Base-by-base conservation (phyloP, 2,888 invertebrate genomes). In the Chymomyza procnemis region DNA sequence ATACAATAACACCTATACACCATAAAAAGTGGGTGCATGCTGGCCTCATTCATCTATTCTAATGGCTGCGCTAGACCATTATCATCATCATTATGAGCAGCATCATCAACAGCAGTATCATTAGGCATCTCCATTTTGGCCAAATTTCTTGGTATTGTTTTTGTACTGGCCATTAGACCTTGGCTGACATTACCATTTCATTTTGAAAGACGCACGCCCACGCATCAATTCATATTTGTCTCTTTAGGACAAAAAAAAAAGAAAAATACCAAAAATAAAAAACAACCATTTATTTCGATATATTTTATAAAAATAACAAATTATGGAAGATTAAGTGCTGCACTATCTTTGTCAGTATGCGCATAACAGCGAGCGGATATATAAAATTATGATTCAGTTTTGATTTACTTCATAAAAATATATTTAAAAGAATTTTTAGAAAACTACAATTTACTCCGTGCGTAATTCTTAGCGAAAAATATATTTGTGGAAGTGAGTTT, bases 281-380 rank as follows among this genome's bases (percentile, higher is more conserved):
- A 50, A 50, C 18, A 52, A 52, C 9, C 8, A 21, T 14, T 21
- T 21, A 54, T 14, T 18, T 21, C 18, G 67, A 61, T 70, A 60
- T 76, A 67, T 72, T 70, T 58, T 76, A 67, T 72, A 69, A 61
- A 79, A 86, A 84, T 70, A 74, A 84, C 73, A 86, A 86, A 81
- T 81, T 84, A 85, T 79, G 62, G 30, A 78, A 75, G 73, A 78
- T 80, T 71, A 76, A 81, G 73, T 70, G 67, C 50, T 64, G 56
- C 59, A 26, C 50, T 9, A 5, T 30, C 6, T 26, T n/a, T 41
- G 16, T 26, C 8, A 48, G 18, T 21, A 26, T 56, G 16, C 18
- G 21, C 9, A 62, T 58, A 9, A 41, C 9, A 41, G 12, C 12
- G 12, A 41, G 2, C 34, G 2, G 26, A 8, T n/a, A n/a, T n/a